Conservation (phyloP, 2,888 invertebrate species). For the Slavum lentiscoides region DNA sequence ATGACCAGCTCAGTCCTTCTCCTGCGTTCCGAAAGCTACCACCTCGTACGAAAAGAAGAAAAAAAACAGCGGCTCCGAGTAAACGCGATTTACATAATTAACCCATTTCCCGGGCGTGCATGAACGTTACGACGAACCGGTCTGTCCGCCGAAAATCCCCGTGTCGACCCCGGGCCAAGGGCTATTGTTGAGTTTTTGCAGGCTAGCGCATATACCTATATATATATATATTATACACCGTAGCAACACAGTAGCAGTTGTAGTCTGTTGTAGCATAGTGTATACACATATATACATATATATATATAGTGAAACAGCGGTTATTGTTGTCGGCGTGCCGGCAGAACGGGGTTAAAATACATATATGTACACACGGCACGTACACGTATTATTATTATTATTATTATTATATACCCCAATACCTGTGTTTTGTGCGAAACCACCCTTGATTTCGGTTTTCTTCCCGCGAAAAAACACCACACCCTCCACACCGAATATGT, state of each 20-base stretch:
- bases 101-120: constrained; percentile 39
- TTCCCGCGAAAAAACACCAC: constrained; percentile 46
- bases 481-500: constrained; percentile 39
- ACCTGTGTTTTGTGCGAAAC: constrained; percentile 51
- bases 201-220: background rate
- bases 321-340: no score
- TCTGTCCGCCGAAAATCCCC: constrained; percentile 46
- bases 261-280: no score
- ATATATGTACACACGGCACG: background rate
- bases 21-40: no score
- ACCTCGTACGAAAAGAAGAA: no score
- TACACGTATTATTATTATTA: background rate
- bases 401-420: constrained; percentile 6
- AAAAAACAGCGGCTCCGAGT: constrained; percentile 1
- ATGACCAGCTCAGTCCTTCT: no score
- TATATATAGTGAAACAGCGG: no score
- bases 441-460: constrained; percentile 48
- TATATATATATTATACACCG: constrained; percentile 7
- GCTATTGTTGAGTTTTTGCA: constrained; percentile 42
- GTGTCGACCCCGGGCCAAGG: constrained; percentile 31
- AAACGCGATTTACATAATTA: constrained; percentile 46
- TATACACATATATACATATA: no score
- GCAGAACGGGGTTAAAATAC: constrained; percentile 42
- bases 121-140: constrained; percentile 28
- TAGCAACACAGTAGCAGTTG: background rate